Base-by-base conservation (phyloP, 2,797 vertebrate species). In the Cyclopterus lumpus region DNA sequence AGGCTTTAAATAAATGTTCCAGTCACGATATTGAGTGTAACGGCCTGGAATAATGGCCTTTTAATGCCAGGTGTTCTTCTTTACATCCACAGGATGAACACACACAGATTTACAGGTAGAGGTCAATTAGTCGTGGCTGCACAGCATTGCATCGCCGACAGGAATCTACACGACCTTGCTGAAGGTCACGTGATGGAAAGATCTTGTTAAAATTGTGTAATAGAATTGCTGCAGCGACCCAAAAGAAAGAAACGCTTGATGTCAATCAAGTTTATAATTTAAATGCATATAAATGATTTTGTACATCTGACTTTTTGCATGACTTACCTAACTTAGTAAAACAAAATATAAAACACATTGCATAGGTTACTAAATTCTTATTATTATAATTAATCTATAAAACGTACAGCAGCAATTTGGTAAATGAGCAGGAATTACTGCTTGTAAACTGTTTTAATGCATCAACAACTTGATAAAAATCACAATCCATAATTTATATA, bases 1-100 rank as follows among this genome's bases (percentile, higher is more conserved):
- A 79, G 53, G 16, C 74, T 77, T 76, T 68, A 75, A 77, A 82
- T 77, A 80, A 44, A 75, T 66, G 57, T 77, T 87, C 76, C 76
- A 71, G 66, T 71, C 71, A 20, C 34, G 73, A 34, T 24, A 36
- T 6, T 54, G 73, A 74, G 72, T 15, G 42, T 48, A 67, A 71
- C 67, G 40, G 67, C 51, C 64, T 60, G 66, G 69, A 67, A 78
- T 81, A 78, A 88, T 64, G 71, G 46, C 26, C 73, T 59, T 73
- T 67, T 67, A 42, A 62, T 58, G 54, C 78, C 80, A 82, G 53
- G 74, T 80, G 77, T 80, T 81, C 72, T 57, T 72, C 68, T 69
- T 73, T 54, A 65, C 55, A 44, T 86, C 67, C n/a, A n/a, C n/a
- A n/a, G n/a, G n/a, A n/a, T 32, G 60, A 66, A 30, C 38, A 15